These are phyloP conservation scores for Drosophila tropicalis DNA, from an alignment of 1,140 invertebrate species.

Conservation along the genomic window DNA sequence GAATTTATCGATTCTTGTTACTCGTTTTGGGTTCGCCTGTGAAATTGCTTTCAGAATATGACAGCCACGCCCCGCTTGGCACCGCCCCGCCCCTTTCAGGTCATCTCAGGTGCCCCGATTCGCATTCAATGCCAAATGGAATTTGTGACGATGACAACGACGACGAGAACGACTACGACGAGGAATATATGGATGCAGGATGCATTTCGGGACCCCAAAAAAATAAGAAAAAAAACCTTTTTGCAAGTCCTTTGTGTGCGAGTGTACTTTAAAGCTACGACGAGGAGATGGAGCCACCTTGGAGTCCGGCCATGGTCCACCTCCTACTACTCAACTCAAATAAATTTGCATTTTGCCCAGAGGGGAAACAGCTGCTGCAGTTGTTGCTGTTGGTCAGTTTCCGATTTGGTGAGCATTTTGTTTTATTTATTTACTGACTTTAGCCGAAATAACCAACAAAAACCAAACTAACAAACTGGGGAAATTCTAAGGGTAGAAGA, in stretches of 20 bases:
- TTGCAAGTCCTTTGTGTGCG: constrained; percentile 57
- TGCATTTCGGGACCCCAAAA: constrained; percentile 30
- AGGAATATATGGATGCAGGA: constrained; percentile 19
- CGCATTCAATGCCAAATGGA: constrained; percentile 70
- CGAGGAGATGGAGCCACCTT: constrained; percentile 8
- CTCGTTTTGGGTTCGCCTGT: constrained; percentile 62
- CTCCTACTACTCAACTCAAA: neutral
- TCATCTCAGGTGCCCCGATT: constrained; percentile 39
- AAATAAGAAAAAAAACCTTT: constrained; percentile 48
- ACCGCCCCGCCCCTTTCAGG: constrained; percentile 66
- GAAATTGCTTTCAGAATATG: constrained; percentile 81
- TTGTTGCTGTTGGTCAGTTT: constrained; percentile 16
- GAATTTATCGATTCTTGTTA: constrained; percentile 79
- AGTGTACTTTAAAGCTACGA: constrained; percentile 36
- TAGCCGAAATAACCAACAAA: constrained; percentile 15
- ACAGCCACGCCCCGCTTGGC: constrained; percentile 55
- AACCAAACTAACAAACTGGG: neutral
- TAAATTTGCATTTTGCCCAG: constrained; percentile 11
- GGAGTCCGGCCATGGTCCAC: neutral
- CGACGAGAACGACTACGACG: constrained; percentile 40
- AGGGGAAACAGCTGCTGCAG: neutral
- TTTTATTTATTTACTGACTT: constrained; percentile 56
- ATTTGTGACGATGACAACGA: constrained; percentile 55
- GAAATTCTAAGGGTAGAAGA: too few relatives aligned
- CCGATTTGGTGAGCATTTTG: constrained; percentile 40